Conservation (phyloP, 2,113 vertebrate genomes). For the Sebastes schlegelii region DNA sequence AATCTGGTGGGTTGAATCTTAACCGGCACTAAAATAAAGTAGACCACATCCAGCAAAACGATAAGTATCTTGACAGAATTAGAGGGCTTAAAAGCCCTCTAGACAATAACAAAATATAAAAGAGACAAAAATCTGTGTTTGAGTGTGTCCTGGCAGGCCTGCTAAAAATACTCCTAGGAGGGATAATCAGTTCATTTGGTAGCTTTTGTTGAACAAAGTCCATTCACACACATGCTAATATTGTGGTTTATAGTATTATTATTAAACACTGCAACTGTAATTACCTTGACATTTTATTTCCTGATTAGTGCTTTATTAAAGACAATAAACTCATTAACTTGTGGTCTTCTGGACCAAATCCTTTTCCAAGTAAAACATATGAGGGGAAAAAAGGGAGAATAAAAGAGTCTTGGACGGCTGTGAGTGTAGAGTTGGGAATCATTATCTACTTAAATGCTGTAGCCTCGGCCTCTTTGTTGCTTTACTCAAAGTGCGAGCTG, state of each 20-base stretch:
- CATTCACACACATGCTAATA: constrained; percentile 20
- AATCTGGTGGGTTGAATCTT: constrained; percentile 1
- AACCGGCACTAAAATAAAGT: constrained; percentile 23
- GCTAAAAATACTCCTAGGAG: constrained; percentile 31
- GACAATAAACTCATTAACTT: constrained; percentile 55
- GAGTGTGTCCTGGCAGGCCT: constrained; percentile 15
- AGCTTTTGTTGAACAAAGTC: constrained; percentile 7
- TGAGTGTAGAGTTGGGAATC: constrained; percentile 50
- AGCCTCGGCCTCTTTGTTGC: constrained; percentile 45
- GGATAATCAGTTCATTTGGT: constrained; percentile 12
- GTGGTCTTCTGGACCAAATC: constrained; percentile 6
- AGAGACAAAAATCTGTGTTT: constrained; percentile 3
- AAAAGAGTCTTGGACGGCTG: constrained; percentile 13
- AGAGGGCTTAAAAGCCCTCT: constrained; percentile 19
- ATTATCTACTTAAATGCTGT: constrained; percentile 67
- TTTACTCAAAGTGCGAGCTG: constrained; percentile 58
- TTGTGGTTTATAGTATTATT: constrained; percentile 6
- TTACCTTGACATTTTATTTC: constrained; percentile 33
- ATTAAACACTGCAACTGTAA: constrained; percentile 8
- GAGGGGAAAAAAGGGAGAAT: constrained; percentile 6
- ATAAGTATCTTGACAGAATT: constrained; percentile 27
- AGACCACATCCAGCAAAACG: constrained; percentile 19
- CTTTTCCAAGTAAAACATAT: constrained; percentile 39
- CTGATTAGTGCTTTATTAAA: constrained; percentile 36
- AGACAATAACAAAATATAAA: constrained; percentile 25